Conservation (phyloP, 2,888 invertebrate genomes). For the Euproctis similis region DNA sequence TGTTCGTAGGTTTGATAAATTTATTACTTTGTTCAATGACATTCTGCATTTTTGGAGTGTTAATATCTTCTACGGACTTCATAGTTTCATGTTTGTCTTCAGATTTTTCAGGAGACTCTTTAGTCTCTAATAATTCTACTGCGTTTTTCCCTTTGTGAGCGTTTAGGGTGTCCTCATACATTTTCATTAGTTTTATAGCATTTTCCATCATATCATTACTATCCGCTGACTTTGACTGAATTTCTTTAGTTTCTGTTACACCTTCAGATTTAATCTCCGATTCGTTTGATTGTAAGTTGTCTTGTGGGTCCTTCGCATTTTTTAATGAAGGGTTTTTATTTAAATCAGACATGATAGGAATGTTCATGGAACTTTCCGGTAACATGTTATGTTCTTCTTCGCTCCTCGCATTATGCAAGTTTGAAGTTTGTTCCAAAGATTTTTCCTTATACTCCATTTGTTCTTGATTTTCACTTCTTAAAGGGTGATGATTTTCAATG, state of each 20-base stretch:
- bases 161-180: not conserved
- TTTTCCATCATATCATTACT: not conserved
- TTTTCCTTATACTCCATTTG: not conserved
- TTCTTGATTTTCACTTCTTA: constrained; percentile 15
- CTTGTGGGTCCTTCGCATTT: constrained; percentile 7
- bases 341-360: too few relatives aligned
- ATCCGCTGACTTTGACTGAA: not conserved
- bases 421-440: too few relatives aligned
- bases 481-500: constrained; percentile 10
- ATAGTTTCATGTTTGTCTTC: constrained; percentile 1
- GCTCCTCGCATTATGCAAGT: too few relatives aligned
- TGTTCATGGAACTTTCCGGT: too few relatives aligned
- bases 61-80: constrained; percentile 6
- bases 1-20: constrained; percentile 10
- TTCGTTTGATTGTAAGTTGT: too few relatives aligned
- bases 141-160: not conserved
- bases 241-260: constrained; percentile 3
- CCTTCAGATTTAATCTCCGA: too few relatives aligned
- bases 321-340: constrained; percentile 7
- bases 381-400: too few relatives aligned
- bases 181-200: not conserved
- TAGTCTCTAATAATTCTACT: too few relatives aligned
- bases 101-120: constrained; percentile 8
- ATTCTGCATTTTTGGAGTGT: constrained; percentile 5
- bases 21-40: constrained; percentile 9